Evolutionary conservation across 2,888 invertebrate species (phyloP).

Genomic region (Pterostichus niger): DNA sequence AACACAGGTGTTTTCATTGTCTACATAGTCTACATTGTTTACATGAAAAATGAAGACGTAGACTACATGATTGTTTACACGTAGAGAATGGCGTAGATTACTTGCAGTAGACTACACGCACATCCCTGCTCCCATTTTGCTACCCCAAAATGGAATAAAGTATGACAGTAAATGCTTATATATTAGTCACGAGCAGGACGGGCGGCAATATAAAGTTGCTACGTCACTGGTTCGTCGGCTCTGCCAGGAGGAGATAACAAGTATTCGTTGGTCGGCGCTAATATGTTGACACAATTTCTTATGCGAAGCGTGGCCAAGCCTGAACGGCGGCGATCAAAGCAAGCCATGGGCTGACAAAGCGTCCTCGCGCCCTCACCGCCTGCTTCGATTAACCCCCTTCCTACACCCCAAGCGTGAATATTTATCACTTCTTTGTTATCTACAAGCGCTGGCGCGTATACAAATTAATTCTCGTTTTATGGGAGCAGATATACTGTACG

Average conservation of each 20-base stretch:
- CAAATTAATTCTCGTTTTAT: conserved; percentile 67
- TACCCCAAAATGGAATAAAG: neutral
- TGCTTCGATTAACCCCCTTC: conserved; percentile 43
- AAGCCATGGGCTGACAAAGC: conserved; percentile 65
- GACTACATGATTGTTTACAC: no score
- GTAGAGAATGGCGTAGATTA: no score
- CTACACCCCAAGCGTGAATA: conserved; percentile 33
- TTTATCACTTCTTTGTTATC: conserved; percentile 67
- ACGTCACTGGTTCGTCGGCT: conserved; percentile 47
- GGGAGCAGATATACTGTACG: conserved; percentile 68
- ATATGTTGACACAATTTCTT: conserved; percentile 76
- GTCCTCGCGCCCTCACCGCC: conserved; percentile 11
- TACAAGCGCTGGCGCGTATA: conserved; percentile 64
- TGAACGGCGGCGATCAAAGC: conserved; percentile 73
- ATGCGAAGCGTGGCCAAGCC: conserved; percentile 74
- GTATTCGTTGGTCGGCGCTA: conserved; percentile 69
- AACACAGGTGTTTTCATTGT: no score
- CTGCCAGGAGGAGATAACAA: conserved; percentile 61
- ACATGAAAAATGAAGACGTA: no score
- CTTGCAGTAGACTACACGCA: no score
- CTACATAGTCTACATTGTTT: no score
- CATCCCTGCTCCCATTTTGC: conserved; percentile 30
- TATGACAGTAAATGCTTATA: conserved; percentile 22
- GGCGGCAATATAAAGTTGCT: conserved; percentile 35
- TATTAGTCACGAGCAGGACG: conserved; percentile 6